Conservation (phyloP, 2,113 vertebrate genomes). For the Ictalurus furcatus region DNA sequence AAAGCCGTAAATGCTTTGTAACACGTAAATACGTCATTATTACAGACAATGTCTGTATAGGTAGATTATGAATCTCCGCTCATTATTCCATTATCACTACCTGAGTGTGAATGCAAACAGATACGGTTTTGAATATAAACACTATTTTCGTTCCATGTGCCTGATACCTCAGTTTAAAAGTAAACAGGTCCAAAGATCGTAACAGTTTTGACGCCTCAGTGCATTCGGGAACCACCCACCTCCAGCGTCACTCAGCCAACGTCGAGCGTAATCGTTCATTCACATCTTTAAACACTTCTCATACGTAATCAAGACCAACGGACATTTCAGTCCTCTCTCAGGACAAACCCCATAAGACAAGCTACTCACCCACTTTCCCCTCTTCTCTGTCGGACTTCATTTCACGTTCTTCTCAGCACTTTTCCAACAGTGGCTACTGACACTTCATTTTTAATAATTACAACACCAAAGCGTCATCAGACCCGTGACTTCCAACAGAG, state of each 20-base stretch:
- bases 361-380: conserved; percentile 40
- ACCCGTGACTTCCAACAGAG: background rate
- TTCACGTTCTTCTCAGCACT: background rate
- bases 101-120: background rate
- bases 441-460: background rate
- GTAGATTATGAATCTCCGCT: background rate
- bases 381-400: conserved; percentile 29
- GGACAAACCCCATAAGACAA: background rate
- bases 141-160: background rate
- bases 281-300: background rate
- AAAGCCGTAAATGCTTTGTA: background rate
- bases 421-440: background rate
- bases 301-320: background rate
- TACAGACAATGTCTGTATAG: background rate
- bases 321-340: background rate
- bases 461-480: background rate
- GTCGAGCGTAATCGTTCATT: conserved; percentile 21
- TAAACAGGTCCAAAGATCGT: conserved; percentile 49
- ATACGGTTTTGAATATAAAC: conserved; percentile 1
- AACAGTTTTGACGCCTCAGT: conserved; percentile 26
- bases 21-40: background rate
- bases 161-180: conserved; percentile 33
- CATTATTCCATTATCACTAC: background rate
- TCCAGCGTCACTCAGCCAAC: background rate
- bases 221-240: conserved; percentile 10